Base-by-base conservation (phyloP, 2,797 vertebrate genomes). In the Kryptopterus vitreolus region DNA sequence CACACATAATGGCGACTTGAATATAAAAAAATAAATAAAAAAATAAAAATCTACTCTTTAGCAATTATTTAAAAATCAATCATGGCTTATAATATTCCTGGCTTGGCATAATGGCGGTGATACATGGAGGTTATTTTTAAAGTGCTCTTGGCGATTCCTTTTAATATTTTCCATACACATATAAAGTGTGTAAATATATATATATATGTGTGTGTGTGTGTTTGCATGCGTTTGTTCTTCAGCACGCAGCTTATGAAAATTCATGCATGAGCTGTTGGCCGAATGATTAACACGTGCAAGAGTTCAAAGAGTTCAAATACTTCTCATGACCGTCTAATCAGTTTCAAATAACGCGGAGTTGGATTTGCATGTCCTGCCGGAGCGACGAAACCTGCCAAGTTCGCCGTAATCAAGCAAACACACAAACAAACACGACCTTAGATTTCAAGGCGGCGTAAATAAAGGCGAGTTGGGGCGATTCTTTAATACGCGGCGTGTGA, bases 31-130 rank as follows among this genome's bases (percentile, higher is more conserved):
- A n/a, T n/a, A n/a, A n/a, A n/a, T n/a, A n/a, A n/a, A n/a, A n/a
- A n/a, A n/a, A n/a, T n/a, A n/a, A n/a, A 65, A 84, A 91, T 90
- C 85, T 90, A 90, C 92, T 92, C 89, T 89, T 87, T 88, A 69
- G 85, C 84, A 92, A 92, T 93, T 90, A 92, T 88, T 86, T 83
- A 63, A 77, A 69, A 80, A 89, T 88, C 87, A 87, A 88, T 92
- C 91, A 92, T 91, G 88, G 87, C 71, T 85, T 85, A 88, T 87
- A 83, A 85, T 87, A 85, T 89, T 88, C 86, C 85, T 87, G 86
- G 86, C 61, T 35, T 82, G 55, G 50, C 65, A 35, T 89, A 91
- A 92, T 92, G 88, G 84, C 81, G 88, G 92, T 92, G 89, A 91
- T 88, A 87, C 82, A 72, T 88, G 89, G 84, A 86, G 85, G 86